A percentile compares a stretch with the other conserved stretches of the same genome.
Evolutionary conservation across 2,113 vertebrate species (phyloP).

Genomic region (Brachyhypopomus occidentalis): DNA sequence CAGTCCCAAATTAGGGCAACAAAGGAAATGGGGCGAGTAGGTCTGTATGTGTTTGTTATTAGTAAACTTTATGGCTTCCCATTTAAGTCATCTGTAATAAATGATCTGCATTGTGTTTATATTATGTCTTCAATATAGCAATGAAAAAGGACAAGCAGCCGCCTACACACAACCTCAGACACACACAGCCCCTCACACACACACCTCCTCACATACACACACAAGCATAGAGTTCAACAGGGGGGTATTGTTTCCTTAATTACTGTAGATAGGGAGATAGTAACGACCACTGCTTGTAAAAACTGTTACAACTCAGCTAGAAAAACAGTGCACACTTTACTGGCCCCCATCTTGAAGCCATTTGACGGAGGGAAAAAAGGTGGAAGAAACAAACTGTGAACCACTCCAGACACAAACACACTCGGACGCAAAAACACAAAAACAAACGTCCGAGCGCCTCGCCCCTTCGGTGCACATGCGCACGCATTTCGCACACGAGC

Average conservation of each 20-base stretch:
- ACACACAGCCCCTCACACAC: background rate
- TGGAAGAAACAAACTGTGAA: slow-evolving; percentile 16
- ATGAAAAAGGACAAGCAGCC: background rate
- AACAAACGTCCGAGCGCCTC: background rate
- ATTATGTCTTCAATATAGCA: background rate
- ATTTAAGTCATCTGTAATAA: background rate
- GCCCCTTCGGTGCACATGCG: too few species aligned
- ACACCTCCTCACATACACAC: background rate
- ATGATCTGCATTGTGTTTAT: background rate
- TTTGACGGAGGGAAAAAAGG: slow-evolving; percentile 40
- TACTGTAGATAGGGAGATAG: slow-evolving; percentile 47
- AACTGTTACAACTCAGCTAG: slow-evolving; percentile 48
- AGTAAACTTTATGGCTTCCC: background rate
- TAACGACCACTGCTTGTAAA: slow-evolving; percentile 54
- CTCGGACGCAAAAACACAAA: slow-evolving; percentile 26
- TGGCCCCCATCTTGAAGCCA: slow-evolving; percentile 57
- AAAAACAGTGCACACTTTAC: slow-evolving; percentile 55
- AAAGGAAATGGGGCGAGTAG: background rate
- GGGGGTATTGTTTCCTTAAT: slow-evolving; percentile 49
- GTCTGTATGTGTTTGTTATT: slow-evolving; percentile 23
- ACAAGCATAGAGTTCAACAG: slow-evolving; percentile 29
- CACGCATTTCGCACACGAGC: background rate
- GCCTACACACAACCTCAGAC: background rate
- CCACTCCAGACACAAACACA: slow-evolving; percentile 41
- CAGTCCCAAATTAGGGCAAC: background rate